A percentile compares a stretch with the other conserved stretches of the same genome.
Evolutionary conservation across 2,888 invertebrate genomes (phyloP).

Genomic region (Aromia moschata): DNA sequence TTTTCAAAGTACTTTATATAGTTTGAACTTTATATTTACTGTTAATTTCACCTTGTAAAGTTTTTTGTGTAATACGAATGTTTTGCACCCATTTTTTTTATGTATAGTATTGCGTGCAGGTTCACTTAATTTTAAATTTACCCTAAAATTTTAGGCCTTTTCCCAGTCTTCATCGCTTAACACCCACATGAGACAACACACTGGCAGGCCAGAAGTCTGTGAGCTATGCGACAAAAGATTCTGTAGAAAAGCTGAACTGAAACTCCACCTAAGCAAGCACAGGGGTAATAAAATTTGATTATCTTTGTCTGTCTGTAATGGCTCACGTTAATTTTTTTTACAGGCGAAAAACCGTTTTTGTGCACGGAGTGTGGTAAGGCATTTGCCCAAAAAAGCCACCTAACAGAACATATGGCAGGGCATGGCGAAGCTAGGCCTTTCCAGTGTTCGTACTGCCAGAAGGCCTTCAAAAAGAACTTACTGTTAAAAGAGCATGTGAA

Average conservation of each 20-base stretch:
- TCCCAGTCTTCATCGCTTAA: conserved; percentile 54
- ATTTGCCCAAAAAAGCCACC: conserved; percentile 54
- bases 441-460: conserved; percentile 49
- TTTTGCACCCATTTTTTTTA: no score
- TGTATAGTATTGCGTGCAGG: no score
- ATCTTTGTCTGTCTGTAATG: background rate
- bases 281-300: conserved; percentile 34
- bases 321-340: conserved; percentile 23
- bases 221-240: conserved; percentile 55
- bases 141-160: conserved; percentile 46
- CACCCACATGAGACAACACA: conserved; percentile 57
- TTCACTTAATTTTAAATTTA: conserved; percentile 21
- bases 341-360: conserved; percentile 55
- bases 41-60: no score
- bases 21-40: no score
- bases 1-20: no score
- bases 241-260: conserved; percentile 55
- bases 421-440: conserved; percentile 54
- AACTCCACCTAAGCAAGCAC: conserved; percentile 55
- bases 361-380: conserved; percentile 54
- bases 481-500: conserved; percentile 52
- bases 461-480: conserved; percentile 52
- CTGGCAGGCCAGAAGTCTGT: conserved; percentile 54
- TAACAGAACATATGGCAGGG: conserved; percentile 51
- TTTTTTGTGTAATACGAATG: no score